Evolutionary conservation across 2,113 vertebrate species (phyloP).

Genomic region (Bujurquina vittata): DNA sequence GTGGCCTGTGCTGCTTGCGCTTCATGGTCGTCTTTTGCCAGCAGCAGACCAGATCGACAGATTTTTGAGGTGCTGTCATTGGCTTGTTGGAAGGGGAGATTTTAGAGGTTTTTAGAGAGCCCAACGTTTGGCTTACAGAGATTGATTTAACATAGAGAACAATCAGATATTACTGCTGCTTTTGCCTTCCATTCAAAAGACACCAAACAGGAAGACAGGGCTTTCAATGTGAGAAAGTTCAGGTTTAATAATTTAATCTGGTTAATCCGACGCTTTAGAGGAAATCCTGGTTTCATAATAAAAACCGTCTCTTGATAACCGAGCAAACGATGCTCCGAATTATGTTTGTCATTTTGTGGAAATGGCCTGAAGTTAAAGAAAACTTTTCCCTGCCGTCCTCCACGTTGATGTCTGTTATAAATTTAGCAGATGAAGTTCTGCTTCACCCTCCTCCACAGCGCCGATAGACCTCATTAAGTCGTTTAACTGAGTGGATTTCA

Average conservation of each 20-base stretch:
- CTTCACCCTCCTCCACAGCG: no score
- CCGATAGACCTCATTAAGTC: fast-evolving
- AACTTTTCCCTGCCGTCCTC: background rate
- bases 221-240: no score
- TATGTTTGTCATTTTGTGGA: background rate
- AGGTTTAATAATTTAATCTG: no score
- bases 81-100: no score
- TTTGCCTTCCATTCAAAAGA: no score
- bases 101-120: no score
- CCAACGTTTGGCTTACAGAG: no score
- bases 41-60: background rate
- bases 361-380: background rate
- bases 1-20: background rate
- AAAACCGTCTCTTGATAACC: background rate
- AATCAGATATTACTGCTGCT: no score
- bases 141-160: no score
- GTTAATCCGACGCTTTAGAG: background rate
- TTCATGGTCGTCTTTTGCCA: background rate
- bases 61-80: no score
- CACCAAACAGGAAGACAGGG: no score
- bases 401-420: background rate
- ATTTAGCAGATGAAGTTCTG: fast-evolving
- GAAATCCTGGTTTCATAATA: background rate
- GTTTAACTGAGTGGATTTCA: background rate
- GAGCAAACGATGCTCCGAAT: background rate